Conservation (phyloP, 2,113 vertebrate genomes). For the Upupa epops region DNA sequence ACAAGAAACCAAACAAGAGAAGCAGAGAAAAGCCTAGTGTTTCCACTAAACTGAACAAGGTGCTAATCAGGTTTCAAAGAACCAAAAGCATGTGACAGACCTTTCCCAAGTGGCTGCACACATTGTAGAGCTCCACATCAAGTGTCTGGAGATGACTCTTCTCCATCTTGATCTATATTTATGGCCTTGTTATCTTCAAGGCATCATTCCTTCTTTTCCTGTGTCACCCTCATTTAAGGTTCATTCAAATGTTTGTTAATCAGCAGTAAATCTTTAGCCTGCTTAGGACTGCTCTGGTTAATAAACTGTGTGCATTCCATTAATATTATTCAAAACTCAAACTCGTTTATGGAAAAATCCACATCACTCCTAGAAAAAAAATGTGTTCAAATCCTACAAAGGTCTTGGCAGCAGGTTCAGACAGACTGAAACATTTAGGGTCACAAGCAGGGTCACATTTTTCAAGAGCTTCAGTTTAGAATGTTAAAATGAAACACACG, state of each 20-base stretch:
- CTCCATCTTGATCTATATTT: background rate
- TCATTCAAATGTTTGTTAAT: constrained; percentile 15
- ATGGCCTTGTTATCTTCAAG: background rate
- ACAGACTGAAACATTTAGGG: background rate
- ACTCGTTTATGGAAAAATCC: background rate
- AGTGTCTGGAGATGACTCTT: background rate
- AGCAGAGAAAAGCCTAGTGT: rapidly evolving
- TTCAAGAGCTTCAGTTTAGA: background rate
- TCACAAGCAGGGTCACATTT: background rate
- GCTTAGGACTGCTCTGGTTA: background rate
- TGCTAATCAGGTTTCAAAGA: background rate
- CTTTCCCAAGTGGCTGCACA: rapidly evolving
- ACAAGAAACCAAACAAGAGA: background rate
- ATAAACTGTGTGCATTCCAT: constrained; percentile 15
- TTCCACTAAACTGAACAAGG: background rate
- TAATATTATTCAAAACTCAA: constrained; percentile 6
- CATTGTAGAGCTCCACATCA: background rate
- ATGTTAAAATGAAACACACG: background rate
- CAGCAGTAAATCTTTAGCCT: constrained; percentile 43
- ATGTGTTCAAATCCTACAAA: background rate
- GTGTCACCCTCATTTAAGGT: background rate
- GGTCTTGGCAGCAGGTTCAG: background rate
- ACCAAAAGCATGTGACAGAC: background rate
- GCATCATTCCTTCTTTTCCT: background rate
- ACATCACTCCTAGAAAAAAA: background rate